phyloP scores from a whole-genome alignment of 2,888 invertebrate species.

The Yponomeuta cagnagella region DNA sequence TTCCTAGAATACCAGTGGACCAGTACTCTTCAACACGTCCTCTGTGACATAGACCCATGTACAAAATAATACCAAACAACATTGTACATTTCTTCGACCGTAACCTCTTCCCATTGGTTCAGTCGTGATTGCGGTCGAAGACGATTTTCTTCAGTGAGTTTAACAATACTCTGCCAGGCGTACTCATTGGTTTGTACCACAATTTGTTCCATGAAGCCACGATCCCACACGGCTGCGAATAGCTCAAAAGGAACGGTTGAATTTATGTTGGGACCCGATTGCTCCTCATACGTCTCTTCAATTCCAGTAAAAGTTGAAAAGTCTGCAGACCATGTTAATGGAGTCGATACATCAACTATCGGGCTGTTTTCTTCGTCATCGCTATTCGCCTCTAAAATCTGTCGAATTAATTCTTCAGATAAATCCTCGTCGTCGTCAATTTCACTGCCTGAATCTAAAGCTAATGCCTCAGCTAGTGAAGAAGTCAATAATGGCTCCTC shows the following conservation, averaged over 20 bases:
- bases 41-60: constrained; percentile 11
- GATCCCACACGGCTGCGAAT: constrained; percentile 16
- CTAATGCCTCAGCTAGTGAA: too few species aligned
- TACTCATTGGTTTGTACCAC: constrained; percentile 15
- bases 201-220: constrained; percentile 3
- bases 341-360: too few species aligned
- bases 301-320: neutral
- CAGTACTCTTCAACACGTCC: constrained; percentile 21
- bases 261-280: neutral
- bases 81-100: constrained; percentile 14
- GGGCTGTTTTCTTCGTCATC: too few species aligned
- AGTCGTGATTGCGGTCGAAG: neutral
- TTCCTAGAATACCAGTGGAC: constrained; percentile 19
- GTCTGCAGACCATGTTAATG: neutral
- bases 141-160: constrained; percentile 1
- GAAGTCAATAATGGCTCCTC: too few species aligned
- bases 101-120: constrained; percentile 10
- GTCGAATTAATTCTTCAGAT: too few species aligned
- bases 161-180: constrained; percentile 12
- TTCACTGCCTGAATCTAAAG: too few species aligned
- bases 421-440: too few species aligned
- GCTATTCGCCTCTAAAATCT: too few species aligned
- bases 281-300: neutral
- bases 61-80: constrained; percentile 12
- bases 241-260: constrained; percentile 8